Percentiles rank a stretch among this genome's conserved stretches.
Evolutionary conservation across 2,113 vertebrate species (phyloP).

Genomic region (Barnardius zonarius): DNA sequence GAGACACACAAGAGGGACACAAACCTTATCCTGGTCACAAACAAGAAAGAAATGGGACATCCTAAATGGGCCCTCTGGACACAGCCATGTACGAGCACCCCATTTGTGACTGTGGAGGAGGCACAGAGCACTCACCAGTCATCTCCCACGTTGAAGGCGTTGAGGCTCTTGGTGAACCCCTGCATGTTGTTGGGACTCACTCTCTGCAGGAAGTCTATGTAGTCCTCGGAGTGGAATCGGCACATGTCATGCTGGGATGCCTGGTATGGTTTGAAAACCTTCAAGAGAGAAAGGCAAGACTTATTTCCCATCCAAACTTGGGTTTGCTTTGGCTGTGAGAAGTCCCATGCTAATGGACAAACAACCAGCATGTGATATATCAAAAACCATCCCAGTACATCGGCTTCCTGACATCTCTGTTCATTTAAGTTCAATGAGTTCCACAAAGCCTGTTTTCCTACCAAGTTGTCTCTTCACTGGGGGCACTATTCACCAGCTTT

Average conservation of each 20-base stretch:
- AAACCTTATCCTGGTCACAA: accelerated
- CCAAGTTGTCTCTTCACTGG: neutral
- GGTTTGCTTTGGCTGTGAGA: accelerated
- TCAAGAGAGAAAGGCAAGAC: neutral
- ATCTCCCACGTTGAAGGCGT: slow-evolving; percentile 96
- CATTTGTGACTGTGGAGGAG: accelerated
- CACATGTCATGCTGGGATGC: slow-evolving; percentile 99
- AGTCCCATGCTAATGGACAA: neutral
- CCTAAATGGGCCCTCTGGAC: neutral
- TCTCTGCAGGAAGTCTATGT: slow-evolving; percentile 98
- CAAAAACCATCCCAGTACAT: accelerated
- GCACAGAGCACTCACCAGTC: slow-evolving; percentile 85
- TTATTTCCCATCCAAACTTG: neutral
- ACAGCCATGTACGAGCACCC: neutral
- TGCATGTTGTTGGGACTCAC: slow-evolving; percentile 99
- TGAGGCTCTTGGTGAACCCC: slow-evolving; percentile 98
- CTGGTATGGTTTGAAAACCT: slow-evolving; percentile 99
- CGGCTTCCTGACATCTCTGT: accelerated
- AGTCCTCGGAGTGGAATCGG: slow-evolving; percentile 97
- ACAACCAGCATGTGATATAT: accelerated
- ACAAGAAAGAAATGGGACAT: accelerated
- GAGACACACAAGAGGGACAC: accelerated
- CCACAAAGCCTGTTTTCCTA: neutral
- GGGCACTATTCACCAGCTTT: neutral
- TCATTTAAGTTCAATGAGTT: neutral